Evolutionary conservation across 2,113 vertebrate species (phyloP), one percentile per base, ranked within the genome.

Genomic region (Pseudonaja textilis): DNA sequence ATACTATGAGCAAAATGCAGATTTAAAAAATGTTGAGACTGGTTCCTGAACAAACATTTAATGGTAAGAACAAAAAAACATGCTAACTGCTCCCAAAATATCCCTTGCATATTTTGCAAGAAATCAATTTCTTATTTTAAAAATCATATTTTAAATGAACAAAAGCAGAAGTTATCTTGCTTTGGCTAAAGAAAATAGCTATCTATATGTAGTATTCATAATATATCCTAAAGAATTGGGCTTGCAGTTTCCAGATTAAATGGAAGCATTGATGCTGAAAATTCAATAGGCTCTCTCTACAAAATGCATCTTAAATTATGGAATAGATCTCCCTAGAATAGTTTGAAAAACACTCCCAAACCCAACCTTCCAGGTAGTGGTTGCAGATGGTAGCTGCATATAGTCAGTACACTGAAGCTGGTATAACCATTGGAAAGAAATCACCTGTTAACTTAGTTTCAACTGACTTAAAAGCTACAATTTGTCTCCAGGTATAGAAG

Each of bases 61-160:
- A 95, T 95, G 93, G 29, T 12, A 93, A 93, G 90, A 90, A 91
- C 91, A 94, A 95, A 93, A 90, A 97, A 96, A 3, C 20, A 0
- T 39, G n/a, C 16, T 81, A 26, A 88, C 16, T 54, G 50, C 74
- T 91, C 94, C 94, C 85, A 86, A 93, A 96, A 93, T 87, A 12
- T 88, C 89, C 52, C 87, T 57, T 85, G 61, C 42, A 29, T 64
- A 91, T 89, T 87, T 59, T 91, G 52, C 47, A 91, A 34, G 92
- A 89, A 88, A 92, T 56, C 18, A 91, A 90, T 34, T 93, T 12
- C 90, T 47, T 94, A 55, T 16, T 56, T 29, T 88, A 91, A 61
- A 94, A 93, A 95, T 88, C 88, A 92, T 26, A 54, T 59, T 88
- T 93, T 94, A 91, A 94, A 95, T 92, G 93, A 91, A 94, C 92